Evolutionary conservation across 2,113 vertebrate genomes (phyloP).

Genomic region (Dromaius novaehollandiae): DNA sequence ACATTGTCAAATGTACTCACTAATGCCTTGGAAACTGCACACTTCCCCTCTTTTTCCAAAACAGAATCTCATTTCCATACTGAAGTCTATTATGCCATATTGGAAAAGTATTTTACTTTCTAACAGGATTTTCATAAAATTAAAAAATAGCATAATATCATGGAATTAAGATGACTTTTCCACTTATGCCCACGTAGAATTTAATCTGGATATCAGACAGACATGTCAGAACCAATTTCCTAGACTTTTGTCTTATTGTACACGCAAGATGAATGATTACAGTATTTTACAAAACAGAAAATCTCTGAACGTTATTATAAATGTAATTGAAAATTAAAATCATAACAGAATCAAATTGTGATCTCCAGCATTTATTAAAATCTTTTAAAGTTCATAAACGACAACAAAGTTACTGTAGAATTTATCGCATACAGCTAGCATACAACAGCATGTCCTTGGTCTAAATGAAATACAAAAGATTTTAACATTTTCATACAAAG

Average conservation of each 20-base stretch:
- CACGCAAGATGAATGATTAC: slow-evolving; percentile 62
- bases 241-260: slow-evolving; percentile 55
- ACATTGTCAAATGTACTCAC: slow-evolving; percentile 69
- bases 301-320: slow-evolving; percentile 33
- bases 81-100: slow-evolving; percentile 71
- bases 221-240: slow-evolving; percentile 59
- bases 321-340: slow-evolving; percentile 75
- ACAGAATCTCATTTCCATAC: slow-evolving; percentile 68
- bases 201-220: slow-evolving; percentile 53
- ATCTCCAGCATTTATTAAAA: slow-evolving; percentile 87
- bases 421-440: slow-evolving; percentile 85
- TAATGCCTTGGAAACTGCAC: slow-evolving; percentile 69
- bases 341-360: slow-evolving; percentile 79
- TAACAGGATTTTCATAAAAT: slow-evolving; percentile 57
- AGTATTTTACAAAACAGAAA: slow-evolving; percentile 67
- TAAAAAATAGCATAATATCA: slow-evolving; percentile 58
- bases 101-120: slow-evolving; percentile 56
- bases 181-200: slow-evolving; percentile 35
- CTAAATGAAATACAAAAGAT: slow-evolving; percentile 83
- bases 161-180: slow-evolving; percentile 58
- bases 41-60: slow-evolving; percentile 62
- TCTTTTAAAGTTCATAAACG: slow-evolving; percentile 83
- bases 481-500: slow-evolving; percentile 87
- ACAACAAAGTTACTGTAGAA: slow-evolving; percentile 85
- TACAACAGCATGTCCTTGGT: slow-evolving; percentile 83